phyloP scores from a whole-genome alignment of 2,888 invertebrate genomes.

The Ryuthela nishihirai region DNA sequence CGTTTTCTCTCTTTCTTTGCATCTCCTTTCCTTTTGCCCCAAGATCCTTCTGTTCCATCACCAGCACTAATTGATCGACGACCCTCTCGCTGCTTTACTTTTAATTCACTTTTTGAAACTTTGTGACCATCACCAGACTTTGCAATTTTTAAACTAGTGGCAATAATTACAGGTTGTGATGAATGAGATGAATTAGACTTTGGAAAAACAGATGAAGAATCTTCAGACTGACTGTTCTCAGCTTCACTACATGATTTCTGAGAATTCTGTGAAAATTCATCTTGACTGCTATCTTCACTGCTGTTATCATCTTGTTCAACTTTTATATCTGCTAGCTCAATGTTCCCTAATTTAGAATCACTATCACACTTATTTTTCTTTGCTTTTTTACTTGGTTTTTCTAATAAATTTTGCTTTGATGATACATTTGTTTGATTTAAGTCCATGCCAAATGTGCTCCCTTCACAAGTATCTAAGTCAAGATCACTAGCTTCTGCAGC shows the following conservation, averaged over 20 bases:
- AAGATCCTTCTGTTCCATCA: constrained; percentile 23
- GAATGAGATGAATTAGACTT: constrained; percentile 17
- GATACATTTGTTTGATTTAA: constrained; percentile 13
- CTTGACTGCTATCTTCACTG: constrained; percentile 32
- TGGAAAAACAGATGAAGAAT: constrained; percentile 6
- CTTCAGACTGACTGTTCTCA: constrained; percentile 31
- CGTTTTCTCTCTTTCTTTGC: constrained; percentile 44
- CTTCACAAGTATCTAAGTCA: constrained; percentile 47
- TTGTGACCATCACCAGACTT: constrained; percentile 37
- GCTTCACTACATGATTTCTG: constrained; percentile 27
- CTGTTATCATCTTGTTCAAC: constrained; percentile 9
- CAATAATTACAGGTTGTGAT: constrained; percentile 29
- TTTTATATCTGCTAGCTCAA: constrained; percentile 8
- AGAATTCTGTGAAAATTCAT: constrained; percentile 20
- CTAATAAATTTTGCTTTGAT: constrained; percentile 12
- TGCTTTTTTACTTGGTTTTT: constrained; percentile 32
- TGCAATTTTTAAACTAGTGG: constrained; percentile 40
- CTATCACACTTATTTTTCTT: constrained; percentile 38
- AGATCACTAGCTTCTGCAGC: constrained; percentile 29
- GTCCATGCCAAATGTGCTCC: constrained; percentile 30
- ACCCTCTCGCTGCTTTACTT: constrained; percentile 40
- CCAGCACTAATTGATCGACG: constrained; percentile 22
- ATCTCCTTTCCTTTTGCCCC: constrained; percentile 41
- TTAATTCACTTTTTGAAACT: constrained; percentile 39
- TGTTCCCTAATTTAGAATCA: constrained; percentile 18